phyloP scores from a whole-genome alignment of 2,888 invertebrate genomes.

The Trachelus troglodyta region DNA sequence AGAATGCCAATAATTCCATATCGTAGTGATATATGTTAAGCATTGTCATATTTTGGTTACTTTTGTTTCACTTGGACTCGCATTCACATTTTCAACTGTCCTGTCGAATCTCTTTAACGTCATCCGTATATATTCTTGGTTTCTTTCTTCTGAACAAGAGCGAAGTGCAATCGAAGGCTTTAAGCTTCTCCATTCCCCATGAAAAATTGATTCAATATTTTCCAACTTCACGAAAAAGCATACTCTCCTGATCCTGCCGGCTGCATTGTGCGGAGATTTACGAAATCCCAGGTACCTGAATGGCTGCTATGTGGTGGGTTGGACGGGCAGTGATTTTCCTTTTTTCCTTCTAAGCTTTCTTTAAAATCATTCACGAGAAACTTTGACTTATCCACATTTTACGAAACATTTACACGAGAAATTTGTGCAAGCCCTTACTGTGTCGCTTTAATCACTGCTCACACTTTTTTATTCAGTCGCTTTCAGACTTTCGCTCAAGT shows the following conservation, averaged over 20 bases:
- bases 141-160: constrained; percentile 15
- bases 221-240: constrained; percentile 40
- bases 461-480: background rate
- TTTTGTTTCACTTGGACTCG: background rate
- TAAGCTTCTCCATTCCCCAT: constrained; percentile 47
- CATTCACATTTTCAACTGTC: background rate
- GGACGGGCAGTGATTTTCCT: background rate
- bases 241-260: constrained; percentile 22
- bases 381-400: background rate
- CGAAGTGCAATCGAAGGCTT: constrained; percentile 22
- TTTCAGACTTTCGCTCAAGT: background rate
- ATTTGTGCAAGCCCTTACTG: background rate
- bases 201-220: constrained; percentile 51
- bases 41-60: background rate
- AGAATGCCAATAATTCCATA: background rate
- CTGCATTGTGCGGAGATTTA: constrained; percentile 31
- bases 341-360: background rate
- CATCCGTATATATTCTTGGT: background rate
- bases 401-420: background rate
- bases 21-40: background rate
- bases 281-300: constrained; percentile 13
- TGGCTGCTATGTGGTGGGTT: constrained; percentile 10
- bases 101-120: constrained; percentile 4
- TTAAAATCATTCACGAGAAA: background rate
- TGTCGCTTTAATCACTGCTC: background rate